Conservation (phyloP, 92 coral and sea anemone genomes). For the Epizoanthus scotinus region DNA sequence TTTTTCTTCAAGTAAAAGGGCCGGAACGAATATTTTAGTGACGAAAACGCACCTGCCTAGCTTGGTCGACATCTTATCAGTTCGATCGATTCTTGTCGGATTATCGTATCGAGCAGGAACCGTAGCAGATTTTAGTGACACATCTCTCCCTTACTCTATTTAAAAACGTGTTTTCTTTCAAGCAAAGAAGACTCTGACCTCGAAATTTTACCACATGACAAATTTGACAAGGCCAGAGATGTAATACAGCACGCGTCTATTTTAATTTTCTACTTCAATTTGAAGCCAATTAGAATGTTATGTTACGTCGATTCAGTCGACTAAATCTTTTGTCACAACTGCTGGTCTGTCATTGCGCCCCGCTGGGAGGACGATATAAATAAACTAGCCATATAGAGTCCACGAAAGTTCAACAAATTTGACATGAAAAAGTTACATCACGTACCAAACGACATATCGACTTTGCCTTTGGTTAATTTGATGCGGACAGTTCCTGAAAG, state of each 20-base stretch:
- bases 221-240: no score
- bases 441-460: background rate
- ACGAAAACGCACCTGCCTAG: no score
- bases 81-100: no score
- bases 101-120: no score
- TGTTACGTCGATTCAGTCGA: background rate
- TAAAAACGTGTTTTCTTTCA: no score
- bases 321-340: background rate
- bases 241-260: background rate
- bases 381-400: background rate
- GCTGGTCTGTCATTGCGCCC: background rate
- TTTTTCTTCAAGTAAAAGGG: no score
- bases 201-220: no score
- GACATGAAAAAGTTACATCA: background rate
- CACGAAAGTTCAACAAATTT: background rate
- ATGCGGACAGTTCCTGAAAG: conserved; percentile 11
- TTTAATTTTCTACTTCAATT: background rate
- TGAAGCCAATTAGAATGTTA: conserved; percentile 14
- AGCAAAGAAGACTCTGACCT: no score
- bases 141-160: no score
- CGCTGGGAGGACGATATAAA: background rate
- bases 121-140: no score
- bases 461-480: background rate
- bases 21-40: no score
- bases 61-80: no score